phyloP scores from a whole-genome alignment of 2,113 vertebrate genomes.

The Sorex fumeus region DNA sequence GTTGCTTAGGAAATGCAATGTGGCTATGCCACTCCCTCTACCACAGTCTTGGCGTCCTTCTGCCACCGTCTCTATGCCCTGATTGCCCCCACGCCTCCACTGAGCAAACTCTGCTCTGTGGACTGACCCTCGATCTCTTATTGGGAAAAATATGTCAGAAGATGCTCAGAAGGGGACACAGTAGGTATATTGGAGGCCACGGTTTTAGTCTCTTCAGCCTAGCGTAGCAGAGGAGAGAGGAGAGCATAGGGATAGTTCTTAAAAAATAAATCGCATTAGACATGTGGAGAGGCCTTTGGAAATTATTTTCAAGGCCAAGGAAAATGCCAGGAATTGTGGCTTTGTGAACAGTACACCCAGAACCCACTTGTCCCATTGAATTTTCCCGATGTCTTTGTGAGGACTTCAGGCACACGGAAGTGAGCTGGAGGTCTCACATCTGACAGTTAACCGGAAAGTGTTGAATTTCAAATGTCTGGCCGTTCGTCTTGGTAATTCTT shows the following conservation, averaged over 20 bases:
- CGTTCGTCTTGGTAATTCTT: not conserved
- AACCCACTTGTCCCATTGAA: not conserved
- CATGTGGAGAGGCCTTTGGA: not conserved
- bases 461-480: not conserved
- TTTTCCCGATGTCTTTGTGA: not conserved
- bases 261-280: not conserved
- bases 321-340: not conserved
- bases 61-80: too few species aligned
- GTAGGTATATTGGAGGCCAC: conserved; percentile 11
- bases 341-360: not conserved
- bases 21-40: too few species aligned
- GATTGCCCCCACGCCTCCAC: too few species aligned
- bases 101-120: too few species aligned
- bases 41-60: too few species aligned
- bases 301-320: not conserved
- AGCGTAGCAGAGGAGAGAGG: not conserved
- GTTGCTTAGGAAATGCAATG: too few species aligned
- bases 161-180: not conserved
- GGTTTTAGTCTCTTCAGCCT: conserved; percentile 3
- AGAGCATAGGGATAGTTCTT: not conserved
- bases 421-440: not conserved
- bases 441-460: not conserved
- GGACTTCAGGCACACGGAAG: not conserved
- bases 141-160: not conserved
- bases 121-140: too few species aligned